Conservation (phyloP, 1,140 invertebrate species). For the Batillaria attramentaria region DNA sequence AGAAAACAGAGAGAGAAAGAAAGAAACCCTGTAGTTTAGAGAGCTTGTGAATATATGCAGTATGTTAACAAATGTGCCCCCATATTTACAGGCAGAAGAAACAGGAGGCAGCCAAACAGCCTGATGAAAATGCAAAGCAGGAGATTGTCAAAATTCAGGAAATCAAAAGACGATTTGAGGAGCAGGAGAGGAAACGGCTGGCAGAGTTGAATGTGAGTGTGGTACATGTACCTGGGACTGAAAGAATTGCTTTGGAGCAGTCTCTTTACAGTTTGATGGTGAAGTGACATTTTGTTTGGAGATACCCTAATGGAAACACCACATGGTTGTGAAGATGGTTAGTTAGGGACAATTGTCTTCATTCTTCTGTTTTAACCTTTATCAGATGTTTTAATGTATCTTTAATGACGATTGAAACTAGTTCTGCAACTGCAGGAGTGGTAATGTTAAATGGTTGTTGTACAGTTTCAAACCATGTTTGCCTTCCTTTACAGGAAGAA, state of each 20-base stretch:
- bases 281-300: neutral
- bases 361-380: too few species aligned
- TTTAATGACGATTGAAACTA: too few species aligned
- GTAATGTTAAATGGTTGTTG: too few species aligned
- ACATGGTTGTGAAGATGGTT: too few species aligned
- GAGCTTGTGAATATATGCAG: too few species aligned
- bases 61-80: neutral
- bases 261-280: neutral
- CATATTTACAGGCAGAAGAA: conserved; percentile 5
- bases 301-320: neutral
- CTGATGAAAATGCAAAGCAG: neutral
- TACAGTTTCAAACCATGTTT: too few species aligned
- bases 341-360: too few species aligned
- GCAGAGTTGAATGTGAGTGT: conserved; percentile 17
- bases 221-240: neutral
- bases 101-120: neutral
- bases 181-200: conserved; percentile 17
- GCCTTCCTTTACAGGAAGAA: conserved; percentile 48
- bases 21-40: too few species aligned
- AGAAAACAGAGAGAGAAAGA: too few species aligned
- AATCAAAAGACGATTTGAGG: neutral
- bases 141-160: conserved; percentile 7
- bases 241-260: too few species aligned
- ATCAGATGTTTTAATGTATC: too few species aligned
- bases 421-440: too few species aligned